These are phyloP conservation scores for Sesamia inferens DNA, from an alignment of 2,888 invertebrate species.

Conservation along the genomic window DNA sequence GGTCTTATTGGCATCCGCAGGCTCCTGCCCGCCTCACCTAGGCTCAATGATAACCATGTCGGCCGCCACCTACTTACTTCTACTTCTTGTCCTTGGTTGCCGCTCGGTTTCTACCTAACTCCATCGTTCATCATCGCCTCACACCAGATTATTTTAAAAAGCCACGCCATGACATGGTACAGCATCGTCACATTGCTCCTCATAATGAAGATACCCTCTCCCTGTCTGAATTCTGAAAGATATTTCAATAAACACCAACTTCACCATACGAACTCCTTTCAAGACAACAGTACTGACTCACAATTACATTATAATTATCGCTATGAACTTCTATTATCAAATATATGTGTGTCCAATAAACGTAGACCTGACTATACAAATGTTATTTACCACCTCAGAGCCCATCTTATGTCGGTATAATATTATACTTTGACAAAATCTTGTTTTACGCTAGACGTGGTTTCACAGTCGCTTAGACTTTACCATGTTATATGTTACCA, in stretches of 20 bases:
- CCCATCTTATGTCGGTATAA: conserved; percentile 72
- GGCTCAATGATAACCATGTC: not conserved
- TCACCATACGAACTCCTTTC: conserved; percentile 1
- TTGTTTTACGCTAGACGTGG: conserved; percentile 87
- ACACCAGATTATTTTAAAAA: not conserved
- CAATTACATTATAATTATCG: conserved; percentile 54
- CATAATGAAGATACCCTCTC: not conserved
- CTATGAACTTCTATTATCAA: conserved; percentile 49
- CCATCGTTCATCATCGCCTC: not conserved
- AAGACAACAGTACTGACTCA: conserved; percentile 34
- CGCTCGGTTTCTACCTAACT: not conserved
- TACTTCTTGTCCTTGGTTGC: not conserved
- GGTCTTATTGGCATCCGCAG: not conserved
- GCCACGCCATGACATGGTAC: not conserved
- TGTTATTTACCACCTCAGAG: conserved; percentile 36
- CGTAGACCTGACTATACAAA: conserved; percentile 1
- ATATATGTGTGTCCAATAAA: conserved; percentile 38
- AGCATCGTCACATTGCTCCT: not conserved
- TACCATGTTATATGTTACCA: conserved; percentile 64
- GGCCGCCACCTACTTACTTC: not conserved
- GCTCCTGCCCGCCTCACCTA: not conserved
- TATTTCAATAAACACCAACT: conserved; percentile 34
- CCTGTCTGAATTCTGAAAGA: not conserved
- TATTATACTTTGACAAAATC: conserved; percentile 87
- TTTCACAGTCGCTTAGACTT: conserved; percentile 84